phyloP scores from a whole-genome alignment of 2,797 vertebrate species.

The Pangasius macronema region DNA sequence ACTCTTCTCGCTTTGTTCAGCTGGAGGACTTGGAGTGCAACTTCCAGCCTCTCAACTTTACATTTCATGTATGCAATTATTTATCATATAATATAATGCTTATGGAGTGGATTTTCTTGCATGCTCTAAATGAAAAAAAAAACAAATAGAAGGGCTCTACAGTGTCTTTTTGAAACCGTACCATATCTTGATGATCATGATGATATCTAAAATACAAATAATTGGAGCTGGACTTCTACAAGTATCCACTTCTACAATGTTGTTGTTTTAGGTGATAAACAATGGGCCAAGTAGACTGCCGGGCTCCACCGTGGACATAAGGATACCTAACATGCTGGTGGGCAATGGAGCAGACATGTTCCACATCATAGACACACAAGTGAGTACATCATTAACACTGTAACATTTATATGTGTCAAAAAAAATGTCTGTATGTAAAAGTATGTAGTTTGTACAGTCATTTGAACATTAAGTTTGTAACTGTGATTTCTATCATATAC shows the following conservation, averaged over 20 bases:
- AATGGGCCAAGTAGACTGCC: conserved; percentile 94
- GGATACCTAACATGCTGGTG: conserved; percentile 88
- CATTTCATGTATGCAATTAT: conserved; percentile 83
- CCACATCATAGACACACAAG: conserved; percentile 86
- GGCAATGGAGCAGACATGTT: conserved; percentile 90
- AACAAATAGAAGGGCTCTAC: not conserved
- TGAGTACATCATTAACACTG: conserved; percentile 65
- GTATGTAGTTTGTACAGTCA: not conserved
- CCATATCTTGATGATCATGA: not conserved
- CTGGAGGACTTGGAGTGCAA: conserved; percentile 87
- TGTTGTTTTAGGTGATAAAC: conserved; percentile 87
- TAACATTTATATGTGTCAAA: no score
- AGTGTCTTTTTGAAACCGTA: not conserved
- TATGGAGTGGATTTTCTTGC: not conserved
- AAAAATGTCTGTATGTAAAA: not conserved
- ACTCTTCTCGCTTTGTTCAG: conserved; percentile 82
- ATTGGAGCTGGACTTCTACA: not conserved
- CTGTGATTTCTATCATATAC: not conserved
- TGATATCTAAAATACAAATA: not conserved
- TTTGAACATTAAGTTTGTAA: not conserved
- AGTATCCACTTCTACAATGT: conserved; percentile 39
- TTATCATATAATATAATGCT: not conserved
- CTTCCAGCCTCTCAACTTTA: conserved; percentile 94
- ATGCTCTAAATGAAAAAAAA: not conserved
- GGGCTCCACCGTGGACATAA: conserved; percentile 86